Base-by-base conservation (phyloP, 2,888 invertebrate genomes). In the Nemoura dubitans region DNA sequence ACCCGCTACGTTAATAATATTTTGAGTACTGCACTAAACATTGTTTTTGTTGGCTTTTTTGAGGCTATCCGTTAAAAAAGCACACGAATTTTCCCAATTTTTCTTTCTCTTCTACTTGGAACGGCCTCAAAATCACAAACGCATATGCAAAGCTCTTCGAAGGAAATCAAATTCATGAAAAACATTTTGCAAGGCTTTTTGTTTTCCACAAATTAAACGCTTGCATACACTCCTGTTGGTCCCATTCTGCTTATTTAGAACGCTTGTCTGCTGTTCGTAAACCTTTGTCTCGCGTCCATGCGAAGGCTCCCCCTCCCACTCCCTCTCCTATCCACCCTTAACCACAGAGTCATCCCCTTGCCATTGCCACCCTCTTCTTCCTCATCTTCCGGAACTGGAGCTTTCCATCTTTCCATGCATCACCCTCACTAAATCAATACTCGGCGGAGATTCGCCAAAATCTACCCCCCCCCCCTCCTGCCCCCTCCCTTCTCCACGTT, bases 401-500 rank as follows among this genome's bases (percentile, higher is more conserved):
- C 80, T 80, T 86, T 81, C 28, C 86, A 43, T 81, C 81, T 86
- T 86, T 86, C 59, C 59, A 59, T 36, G 28, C 86, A 59, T 36
- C 78, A 43, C 82, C 83, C 83, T 86, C 83, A 77, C 84, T 84
- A 84, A 84, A 84, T 84, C 84, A 84, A 84, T 84, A 84, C 84
- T 84, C 84, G 84, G 59, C 84, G 84, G 84, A 84, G 84, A 84
- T 84, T 84, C 84, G 76, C 84, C 84, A 84, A 84, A 84, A 84
- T 84, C 84, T 59, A 26, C 83, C 28, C 84, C 84, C 84, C 84
- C 83, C 28, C 27, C 84, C 29, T 29, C 84, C 76, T 27, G 5
- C 42, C 26, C 25, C 83, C 5, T 7, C 83, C 83, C 43, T 43
- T 16, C 28, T 42, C 59, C 16, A 25, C 80, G 16, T 16, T 27